These are phyloP conservation scores for Osmerus mordax DNA, from an alignment of 2,113 vertebrate species.

Conservation along the genomic window DNA sequence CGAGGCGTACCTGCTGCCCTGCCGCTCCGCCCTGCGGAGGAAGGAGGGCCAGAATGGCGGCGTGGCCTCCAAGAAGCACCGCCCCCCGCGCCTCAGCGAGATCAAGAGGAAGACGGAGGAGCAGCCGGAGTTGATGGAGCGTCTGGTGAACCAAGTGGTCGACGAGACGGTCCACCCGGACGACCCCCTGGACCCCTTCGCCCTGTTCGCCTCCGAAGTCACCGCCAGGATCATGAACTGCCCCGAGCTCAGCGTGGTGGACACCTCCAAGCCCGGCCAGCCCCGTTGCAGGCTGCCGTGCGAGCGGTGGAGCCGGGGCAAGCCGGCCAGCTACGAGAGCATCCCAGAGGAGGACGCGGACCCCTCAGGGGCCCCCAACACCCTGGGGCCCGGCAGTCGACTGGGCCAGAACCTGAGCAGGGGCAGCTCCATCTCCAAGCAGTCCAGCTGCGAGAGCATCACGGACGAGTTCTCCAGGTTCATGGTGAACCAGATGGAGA, in stretches of 20 bases:
- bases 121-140: conserved; percentile 94
- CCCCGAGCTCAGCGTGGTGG: conserved; percentile 82
- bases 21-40: conserved; percentile 78
- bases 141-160: conserved; percentile 90
- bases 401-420: conserved; percentile 86
- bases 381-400: conserved; percentile 73
- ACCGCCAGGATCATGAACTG: conserved; percentile 93
- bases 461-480: conserved; percentile 96
- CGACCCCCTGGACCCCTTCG: conserved; percentile 84
- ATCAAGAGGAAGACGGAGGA: conserved; percentile 97
- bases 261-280: conserved; percentile 84
- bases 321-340: conserved; percentile 92
- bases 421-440: conserved; percentile 95
- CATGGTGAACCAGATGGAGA: conserved; percentile 99
- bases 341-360: conserved; percentile 88
- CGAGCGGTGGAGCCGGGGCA: conserved; percentile 86
- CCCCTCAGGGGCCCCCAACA: conserved; percentile 69
- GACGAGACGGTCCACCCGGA: conserved; percentile 90
- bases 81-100: conserved; percentile 91
- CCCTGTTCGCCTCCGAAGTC: conserved; percentile 87
- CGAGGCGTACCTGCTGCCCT: conserved; percentile 77
- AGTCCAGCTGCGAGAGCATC: conserved; percentile 98
- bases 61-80: conserved; percentile 81
- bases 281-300: conserved; percentile 83
- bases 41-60: conserved; percentile 77